Evolutionary conservation across 2,888 invertebrate species (phyloP).

Genomic region (Drosophila engyochracea): DNA sequence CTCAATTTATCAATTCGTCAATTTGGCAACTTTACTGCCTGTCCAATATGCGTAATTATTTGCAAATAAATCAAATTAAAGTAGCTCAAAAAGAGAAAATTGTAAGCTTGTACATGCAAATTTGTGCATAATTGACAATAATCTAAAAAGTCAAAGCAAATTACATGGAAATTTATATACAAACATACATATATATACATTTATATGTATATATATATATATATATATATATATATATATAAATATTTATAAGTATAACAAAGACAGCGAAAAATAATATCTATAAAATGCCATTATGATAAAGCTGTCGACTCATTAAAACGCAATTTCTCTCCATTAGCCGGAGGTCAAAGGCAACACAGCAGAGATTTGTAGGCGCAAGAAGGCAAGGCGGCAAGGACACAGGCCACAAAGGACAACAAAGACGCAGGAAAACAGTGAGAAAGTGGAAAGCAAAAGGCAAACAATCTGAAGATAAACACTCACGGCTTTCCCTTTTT

Average conservation of each 20-base stretch:
- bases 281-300: slow-evolving; percentile 38
- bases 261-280: slow-evolving; percentile 19
- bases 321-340: slow-evolving; percentile 77
- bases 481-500: slow-evolving; percentile 47
- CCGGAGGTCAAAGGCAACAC: slow-evolving; percentile 18
- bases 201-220: slow-evolving; percentile 3
- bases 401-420: slow-evolving; percentile 7
- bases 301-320: slow-evolving; percentile 78
- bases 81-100: slow-evolving; percentile 18
- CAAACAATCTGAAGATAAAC: slow-evolving; percentile 61
- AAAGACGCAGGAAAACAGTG: slow-evolving; percentile 9
- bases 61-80: slow-evolving; percentile 54
- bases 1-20: slow-evolving; percentile 37
- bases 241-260: background rate
- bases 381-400: slow-evolving; percentile 22
- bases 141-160: slow-evolving; percentile 29
- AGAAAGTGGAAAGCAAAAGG: slow-evolving; percentile 33
- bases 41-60: slow-evolving; percentile 53
- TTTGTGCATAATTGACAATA: slow-evolving; percentile 59
- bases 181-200: slow-evolving; percentile 5
- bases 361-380: slow-evolving; percentile 30
- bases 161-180: slow-evolving; percentile 25
- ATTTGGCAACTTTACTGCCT: slow-evolving; percentile 13
- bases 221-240: background rate
- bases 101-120: slow-evolving; percentile 15